Percentiles rank a stretch among this genome's conserved stretches.
These are phyloP conservation scores for Drosophila nikananu DNA, from an alignment of 1,140 invertebrate genomes.

Conservation along the genomic window DNA sequence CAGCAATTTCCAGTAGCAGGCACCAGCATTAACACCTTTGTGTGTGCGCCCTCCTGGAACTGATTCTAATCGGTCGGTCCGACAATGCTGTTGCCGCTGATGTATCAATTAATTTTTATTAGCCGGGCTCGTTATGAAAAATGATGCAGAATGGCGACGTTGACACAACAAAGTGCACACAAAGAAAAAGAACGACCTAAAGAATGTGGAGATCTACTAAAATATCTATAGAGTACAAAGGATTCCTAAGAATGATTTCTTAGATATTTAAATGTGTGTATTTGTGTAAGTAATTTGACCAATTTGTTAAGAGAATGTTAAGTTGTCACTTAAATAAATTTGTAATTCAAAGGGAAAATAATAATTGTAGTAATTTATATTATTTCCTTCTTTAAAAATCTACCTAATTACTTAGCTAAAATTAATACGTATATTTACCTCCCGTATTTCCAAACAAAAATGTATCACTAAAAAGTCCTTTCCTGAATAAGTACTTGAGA, in stretches of 20 bases:
- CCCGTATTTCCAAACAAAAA: too few species aligned
- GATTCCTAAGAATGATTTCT: not conserved
- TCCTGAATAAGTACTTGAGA: not conserved
- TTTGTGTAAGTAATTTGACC: not conserved
- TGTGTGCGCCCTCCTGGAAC: conserved; percentile 78
- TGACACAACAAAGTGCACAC: conserved; percentile 15
- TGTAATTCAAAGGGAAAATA: not conserved
- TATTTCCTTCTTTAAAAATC: too few species aligned
- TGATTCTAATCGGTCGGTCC: conserved; percentile 75
- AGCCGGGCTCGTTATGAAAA: conserved; percentile 73
- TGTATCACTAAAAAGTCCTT: too few species aligned
- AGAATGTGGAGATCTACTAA: not conserved
- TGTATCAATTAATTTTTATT: conserved; percentile 84
- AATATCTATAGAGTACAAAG: not conserved
- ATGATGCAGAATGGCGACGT: conserved; percentile 44
- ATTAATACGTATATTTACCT: too few species aligned
- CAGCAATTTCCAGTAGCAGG: conserved; percentile 42
- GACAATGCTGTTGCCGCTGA: conserved; percentile 76
- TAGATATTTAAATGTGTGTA: not conserved
- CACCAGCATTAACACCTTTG: conserved; percentile 72
- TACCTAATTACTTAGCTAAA: too few species aligned
- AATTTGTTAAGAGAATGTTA: not conserved
- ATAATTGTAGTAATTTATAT: too few species aligned
- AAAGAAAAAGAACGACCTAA: not conserved
- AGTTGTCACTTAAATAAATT: not conserved